Base-by-base conservation (phyloP, 2,888 invertebrate species). In the Drosophila kuntzei region DNA sequence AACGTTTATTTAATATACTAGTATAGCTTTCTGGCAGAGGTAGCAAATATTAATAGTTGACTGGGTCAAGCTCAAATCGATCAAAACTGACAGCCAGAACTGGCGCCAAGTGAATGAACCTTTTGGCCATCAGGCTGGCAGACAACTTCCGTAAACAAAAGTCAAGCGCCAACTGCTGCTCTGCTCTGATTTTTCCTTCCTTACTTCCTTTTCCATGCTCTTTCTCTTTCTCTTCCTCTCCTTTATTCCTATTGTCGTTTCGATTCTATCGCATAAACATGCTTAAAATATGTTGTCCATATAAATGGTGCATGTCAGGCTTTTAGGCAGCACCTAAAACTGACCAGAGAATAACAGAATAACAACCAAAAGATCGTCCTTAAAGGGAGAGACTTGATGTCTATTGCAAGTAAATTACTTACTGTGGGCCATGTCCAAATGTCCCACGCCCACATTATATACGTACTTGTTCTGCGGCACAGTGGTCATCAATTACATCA, bases 401-500 rank as follows among this genome's bases (percentile, higher is more conserved):
- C 25, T 20, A 16, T 9, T 22, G 14, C 41, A 9, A 43, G 69
- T 66, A 74, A 80, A 81, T 80, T 69, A 65, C 41, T 51, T 63
- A 73, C 70, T 66, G 20, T 12, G 11, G 47, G 82, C 54, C 54
- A 64, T 43, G 59, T 34, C 22, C 43, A 63, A 47, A n/a, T 37
- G 37, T 27, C 25, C 47, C 22, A 61, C 76, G 66, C 66, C 63
- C 65, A 58, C 69, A 43, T 25, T 70, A n/a, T n/a, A n/a, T n/a
- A n/a, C n/a, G 51, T 64, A 61, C 53, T 67, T 62, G 43, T 55
- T 29, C 44, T 51, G 16, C 36, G 64, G 54, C 72, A 44, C 41
- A 41, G 39, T 44, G 55, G 65, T 64, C 82, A 85, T 83, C 83
- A 83, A 85, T 83, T 82, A 83, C 65, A 71, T 82, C 53, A 79